Conservation (phyloP, 1,140 invertebrate species). For the Ectropis grisescens region DNA sequence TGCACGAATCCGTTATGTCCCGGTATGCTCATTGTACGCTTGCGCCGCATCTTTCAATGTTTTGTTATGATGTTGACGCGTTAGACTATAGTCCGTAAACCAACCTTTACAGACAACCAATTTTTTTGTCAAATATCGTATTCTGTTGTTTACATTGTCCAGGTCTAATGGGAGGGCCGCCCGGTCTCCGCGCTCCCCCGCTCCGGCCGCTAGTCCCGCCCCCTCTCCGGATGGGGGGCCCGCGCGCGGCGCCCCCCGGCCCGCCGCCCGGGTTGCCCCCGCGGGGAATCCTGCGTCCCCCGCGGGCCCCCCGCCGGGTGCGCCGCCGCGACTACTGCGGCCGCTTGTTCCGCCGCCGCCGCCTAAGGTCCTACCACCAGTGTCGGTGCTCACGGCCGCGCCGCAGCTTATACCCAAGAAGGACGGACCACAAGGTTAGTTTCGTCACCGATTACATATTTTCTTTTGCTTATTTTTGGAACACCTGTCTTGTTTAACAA, state of each 20-base stretch:
- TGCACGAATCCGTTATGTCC: no score
- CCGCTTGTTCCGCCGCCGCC: constrained; percentile 71
- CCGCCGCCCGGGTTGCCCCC: constrained; percentile 22
- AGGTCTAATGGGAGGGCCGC: no score
- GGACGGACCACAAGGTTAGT: constrained; percentile 67
- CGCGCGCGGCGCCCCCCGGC: constrained; percentile 30
- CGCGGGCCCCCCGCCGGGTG: constrained; percentile 75
- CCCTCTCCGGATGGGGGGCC: constrained; percentile 29
- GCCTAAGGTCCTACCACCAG: constrained; percentile 74
- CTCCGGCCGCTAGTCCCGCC: constrained; percentile 58
- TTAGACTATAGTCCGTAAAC: no score
- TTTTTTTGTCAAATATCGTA: no score
- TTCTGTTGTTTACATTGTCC: no score
- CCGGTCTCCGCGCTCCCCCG: constrained; percentile 74
- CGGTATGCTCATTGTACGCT: no score
- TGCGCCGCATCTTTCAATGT: no score
- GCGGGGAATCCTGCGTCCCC: constrained; percentile 20
- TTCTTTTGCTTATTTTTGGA: no score
- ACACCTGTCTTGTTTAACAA: no score
- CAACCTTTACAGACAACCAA: no score
- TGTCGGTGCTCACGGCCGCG: constrained; percentile 82
- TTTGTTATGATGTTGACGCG: no score
- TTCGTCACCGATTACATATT: neutral
- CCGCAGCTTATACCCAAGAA: constrained; percentile 84
- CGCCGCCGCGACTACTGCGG: constrained; percentile 69